These are phyloP conservation scores for Coregonus ussuriensis DNA, from an alignment of 2,797 vertebrate genomes.

Conservation along the genomic window DNA sequence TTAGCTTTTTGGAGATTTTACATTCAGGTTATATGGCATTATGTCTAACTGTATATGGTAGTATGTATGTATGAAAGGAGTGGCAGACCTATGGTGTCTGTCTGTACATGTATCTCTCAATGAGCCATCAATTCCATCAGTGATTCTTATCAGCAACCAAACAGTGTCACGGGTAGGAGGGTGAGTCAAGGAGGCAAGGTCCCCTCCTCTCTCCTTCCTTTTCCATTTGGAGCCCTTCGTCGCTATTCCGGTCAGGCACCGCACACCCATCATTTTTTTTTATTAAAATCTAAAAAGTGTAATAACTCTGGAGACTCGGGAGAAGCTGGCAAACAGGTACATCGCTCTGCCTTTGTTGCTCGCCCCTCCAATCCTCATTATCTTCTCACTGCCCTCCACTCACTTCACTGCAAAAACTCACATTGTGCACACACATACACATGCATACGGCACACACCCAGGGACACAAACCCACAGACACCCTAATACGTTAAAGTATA, in stretches of 20 bases:
- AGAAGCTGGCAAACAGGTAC: conserved; percentile 33
- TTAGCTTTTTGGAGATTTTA: background rate
- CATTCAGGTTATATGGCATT: conserved; percentile 8
- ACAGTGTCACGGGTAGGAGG: conserved; percentile 36
- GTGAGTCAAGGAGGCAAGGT: conserved; percentile 51
- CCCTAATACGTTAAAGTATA: conserved; percentile 61
- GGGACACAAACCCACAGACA: background rate
- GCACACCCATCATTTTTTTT: conserved; percentile 64
- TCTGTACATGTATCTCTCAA: conserved; percentile 38
- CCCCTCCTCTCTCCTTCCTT: conserved; percentile 64
- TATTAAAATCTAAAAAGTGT: conserved; percentile 75
- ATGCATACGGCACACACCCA: background rate
- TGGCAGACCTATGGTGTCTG: background rate
- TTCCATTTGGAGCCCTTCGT: conserved; percentile 69
- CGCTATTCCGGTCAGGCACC: conserved; percentile 63
- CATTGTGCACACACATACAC: conserved; percentile 34
- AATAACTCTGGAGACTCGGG: conserved; percentile 66
- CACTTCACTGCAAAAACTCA: conserved; percentile 45
- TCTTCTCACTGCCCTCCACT: conserved; percentile 40
- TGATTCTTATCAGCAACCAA: conserved; percentile 56
- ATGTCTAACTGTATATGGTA: conserved; percentile 8
- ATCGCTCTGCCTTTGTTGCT: conserved; percentile 48
- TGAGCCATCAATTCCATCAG: conserved; percentile 50
- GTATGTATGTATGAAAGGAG: too few species aligned
- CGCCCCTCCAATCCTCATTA: conserved; percentile 55